phyloP scores from a whole-genome alignment of 2,113 vertebrate species.

The Xenopus laevis region DNA sequence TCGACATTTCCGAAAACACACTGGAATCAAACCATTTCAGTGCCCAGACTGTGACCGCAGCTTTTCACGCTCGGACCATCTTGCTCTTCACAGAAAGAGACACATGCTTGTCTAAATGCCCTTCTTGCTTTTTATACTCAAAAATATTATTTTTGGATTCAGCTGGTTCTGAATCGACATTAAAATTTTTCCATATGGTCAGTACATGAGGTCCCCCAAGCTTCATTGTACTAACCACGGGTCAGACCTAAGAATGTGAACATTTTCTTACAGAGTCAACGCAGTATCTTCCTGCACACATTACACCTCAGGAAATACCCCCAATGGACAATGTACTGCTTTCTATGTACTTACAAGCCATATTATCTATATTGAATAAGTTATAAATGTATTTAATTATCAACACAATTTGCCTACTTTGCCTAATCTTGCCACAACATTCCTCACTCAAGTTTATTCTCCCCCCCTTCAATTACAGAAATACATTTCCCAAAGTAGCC shows the following conservation, averaged over 20 bases:
- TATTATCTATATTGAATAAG: conserved; percentile 57
- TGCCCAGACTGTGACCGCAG: conserved; percentile 97
- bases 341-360: conserved; percentile 57
- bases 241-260: conserved; percentile 89
- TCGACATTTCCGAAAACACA: conserved; percentile 97
- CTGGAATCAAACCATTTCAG: conserved; percentile 96
- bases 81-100: conserved; percentile 94
- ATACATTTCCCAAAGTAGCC: conserved; percentile 28
- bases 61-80: conserved; percentile 95
- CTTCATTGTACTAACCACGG: conserved; percentile 65
- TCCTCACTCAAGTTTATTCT: conserved; percentile 21
- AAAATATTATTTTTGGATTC: conserved; percentile 56
- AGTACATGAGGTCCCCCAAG: conserved; percentile 66
- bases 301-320: conserved; percentile 61
- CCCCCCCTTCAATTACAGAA: conserved; percentile 20
- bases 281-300: conserved; percentile 65
- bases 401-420: conserved; percentile 56
- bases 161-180: conserved; percentile 74
- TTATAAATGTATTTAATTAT: conserved; percentile 61
- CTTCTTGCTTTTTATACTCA: conserved; percentile 51
- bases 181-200: conserved; percentile 68
- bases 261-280: conserved; percentile 64
- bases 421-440: conserved; percentile 68
- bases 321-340: conserved; percentile 59
- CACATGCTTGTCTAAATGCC: conserved; percentile 84